Conservation (phyloP, 1,140 invertebrate species). For the Amphibalanus amphitrite region DNA sequence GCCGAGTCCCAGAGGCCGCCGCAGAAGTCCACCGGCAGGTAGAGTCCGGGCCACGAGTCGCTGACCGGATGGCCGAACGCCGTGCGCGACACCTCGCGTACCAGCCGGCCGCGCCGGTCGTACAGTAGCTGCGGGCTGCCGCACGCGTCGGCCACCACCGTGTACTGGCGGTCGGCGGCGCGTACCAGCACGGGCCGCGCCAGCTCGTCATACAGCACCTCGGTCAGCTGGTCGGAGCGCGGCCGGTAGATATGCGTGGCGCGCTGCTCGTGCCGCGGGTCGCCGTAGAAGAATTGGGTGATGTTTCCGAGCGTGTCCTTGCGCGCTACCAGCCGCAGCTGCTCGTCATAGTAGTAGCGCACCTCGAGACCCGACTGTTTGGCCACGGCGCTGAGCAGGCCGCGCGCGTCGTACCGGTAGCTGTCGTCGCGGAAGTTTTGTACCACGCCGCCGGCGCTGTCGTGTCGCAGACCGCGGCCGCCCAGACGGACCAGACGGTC, state of each 20-base stretch:
- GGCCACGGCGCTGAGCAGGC: conserved; percentile 57
- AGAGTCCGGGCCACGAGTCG: conserved; percentile 85
- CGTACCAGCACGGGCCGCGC: conserved; percentile 75
- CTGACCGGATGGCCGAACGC: conserved; percentile 87
- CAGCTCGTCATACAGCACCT: conserved; percentile 74
- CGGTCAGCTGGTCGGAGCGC: conserved; percentile 71
- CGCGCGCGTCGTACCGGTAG: conserved; percentile 85
- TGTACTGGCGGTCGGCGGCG: conserved; percentile 78
- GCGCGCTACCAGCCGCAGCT: conserved; percentile 62
- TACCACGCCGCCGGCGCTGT: conserved; percentile 69
- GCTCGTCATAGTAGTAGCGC: conserved; percentile 82
- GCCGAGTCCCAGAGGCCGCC: conserved; percentile 79
- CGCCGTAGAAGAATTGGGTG: conserved; percentile 90
- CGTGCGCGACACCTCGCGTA: conserved; percentile 82
- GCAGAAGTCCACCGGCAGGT: conserved; percentile 82
- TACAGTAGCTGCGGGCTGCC: conserved; percentile 89
- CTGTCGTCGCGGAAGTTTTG: conserved; percentile 81
- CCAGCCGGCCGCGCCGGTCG: conserved; percentile 80
- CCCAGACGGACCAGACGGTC: conserved; percentile 78
- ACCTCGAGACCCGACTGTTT: conserved; percentile 77
- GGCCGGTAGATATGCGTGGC: conserved; percentile 86
- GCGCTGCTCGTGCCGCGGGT: conserved; percentile 41
- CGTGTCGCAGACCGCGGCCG: conserved; percentile 67
- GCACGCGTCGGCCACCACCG: conserved; percentile 85
- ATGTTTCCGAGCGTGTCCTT: conserved; percentile 86